phyloP scores from a whole-genome alignment of 2,797 vertebrate genomes.

The Peromyscus aztecus region DNA sequence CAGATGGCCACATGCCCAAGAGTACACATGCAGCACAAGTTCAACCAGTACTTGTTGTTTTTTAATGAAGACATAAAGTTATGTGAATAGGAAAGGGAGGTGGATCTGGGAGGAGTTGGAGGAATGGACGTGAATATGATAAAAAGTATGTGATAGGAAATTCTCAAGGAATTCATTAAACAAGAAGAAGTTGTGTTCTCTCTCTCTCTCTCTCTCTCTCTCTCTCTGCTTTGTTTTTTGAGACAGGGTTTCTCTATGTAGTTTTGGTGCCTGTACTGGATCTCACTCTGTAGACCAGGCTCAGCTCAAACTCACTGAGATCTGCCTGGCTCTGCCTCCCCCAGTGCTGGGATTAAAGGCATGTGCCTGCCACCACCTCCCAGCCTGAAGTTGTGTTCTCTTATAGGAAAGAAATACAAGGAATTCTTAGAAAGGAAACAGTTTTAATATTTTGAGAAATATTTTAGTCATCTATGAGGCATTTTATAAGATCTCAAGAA shows the following conservation, averaged over 20 bases:
- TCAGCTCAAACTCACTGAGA: no score
- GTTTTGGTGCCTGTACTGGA: no score
- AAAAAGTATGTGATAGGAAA: not conserved
- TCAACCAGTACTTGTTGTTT: not conserved
- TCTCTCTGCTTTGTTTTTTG: no score
- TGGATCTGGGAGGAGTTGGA: not conserved
- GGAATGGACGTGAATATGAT: not conserved
- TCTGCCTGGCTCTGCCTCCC: no score
- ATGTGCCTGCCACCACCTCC: no score
- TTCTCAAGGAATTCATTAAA: not conserved
- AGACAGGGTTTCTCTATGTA: no score
- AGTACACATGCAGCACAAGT: no score
- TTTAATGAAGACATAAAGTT: not conserved
- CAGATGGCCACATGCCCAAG: not conserved
- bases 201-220: not conserved
- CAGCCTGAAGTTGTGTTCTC: not conserved
- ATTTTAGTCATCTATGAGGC: not conserved
- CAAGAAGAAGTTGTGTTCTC: not conserved
- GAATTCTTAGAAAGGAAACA: not conserved
- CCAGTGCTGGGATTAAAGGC: no score
- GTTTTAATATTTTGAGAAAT: not conserved
- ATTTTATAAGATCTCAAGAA: not conserved
- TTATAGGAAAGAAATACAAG: not conserved
- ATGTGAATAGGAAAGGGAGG: not conserved
- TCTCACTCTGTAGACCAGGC: no score